Conservation (phyloP, 2,797 vertebrate genomes). For the Thaleichthys pacificus region DNA sequence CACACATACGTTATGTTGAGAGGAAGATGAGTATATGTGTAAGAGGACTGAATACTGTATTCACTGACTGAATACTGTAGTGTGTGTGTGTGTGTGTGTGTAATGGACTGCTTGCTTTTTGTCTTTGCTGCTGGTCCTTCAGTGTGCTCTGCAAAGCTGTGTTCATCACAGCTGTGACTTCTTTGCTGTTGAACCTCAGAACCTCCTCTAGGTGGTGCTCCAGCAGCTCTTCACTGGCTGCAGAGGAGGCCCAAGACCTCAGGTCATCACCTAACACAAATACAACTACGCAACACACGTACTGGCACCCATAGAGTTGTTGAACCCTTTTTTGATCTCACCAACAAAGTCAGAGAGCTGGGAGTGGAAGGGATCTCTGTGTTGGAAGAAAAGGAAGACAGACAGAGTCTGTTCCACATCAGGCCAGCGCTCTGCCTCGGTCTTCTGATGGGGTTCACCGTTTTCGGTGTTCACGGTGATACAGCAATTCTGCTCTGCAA, state of each 20-base stretch:
- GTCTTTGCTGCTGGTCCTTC: constrained; percentile 41
- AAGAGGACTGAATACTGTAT: background rate
- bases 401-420: constrained; percentile 46
- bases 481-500: constrained; percentile 33
- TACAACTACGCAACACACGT: background rate
- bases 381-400: constrained; percentile 52
- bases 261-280: no score
- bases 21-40: background rate
- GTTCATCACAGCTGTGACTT: constrained; percentile 52
- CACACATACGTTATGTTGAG: background rate
- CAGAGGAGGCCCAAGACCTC: constrained; percentile 1
- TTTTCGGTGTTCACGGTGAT: constrained; percentile 38
- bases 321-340: constrained; percentile 1
- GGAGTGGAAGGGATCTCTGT: constrained; percentile 54
- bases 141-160: constrained; percentile 54
- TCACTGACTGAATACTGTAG: background rate
- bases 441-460: constrained; percentile 17
- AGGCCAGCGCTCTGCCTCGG: constrained; percentile 14
- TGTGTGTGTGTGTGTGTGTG: constrained; percentile 8
- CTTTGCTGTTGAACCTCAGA: constrained; percentile 63
- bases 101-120: constrained; percentile 46
- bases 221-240: constrained; percentile 62
- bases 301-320: background rate
- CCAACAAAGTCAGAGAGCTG: constrained; percentile 47
- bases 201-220: constrained; percentile 71